These are phyloP conservation scores for Frieseomelitta varia DNA, from an alignment of 1,140 invertebrate genomes.

Conservation along the genomic window DNA sequence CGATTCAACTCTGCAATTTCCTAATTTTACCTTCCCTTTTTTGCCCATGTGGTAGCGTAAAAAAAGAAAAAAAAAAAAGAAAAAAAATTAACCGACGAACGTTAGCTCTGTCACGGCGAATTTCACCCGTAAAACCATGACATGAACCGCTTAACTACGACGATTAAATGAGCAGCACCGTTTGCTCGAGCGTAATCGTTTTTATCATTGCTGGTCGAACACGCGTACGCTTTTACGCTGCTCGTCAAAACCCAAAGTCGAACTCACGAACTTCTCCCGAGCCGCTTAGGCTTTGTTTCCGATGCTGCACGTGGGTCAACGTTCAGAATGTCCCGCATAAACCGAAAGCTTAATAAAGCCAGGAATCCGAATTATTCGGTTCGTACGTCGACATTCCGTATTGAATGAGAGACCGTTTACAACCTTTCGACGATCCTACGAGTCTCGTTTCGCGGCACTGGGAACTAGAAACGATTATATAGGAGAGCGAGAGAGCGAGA, in stretches of 20 bases:
- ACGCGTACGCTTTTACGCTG: conserved; percentile 53
- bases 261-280: conserved; percentile 13
- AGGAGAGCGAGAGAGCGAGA: background rate
- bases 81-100: background rate
- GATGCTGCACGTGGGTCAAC: conserved; percentile 44
- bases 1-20: background rate
- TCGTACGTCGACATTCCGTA: conserved; percentile 65
- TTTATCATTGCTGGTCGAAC: conserved; percentile 43
- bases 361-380: conserved; percentile 65
- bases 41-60: no score
- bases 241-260: conserved; percentile 59
- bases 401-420: conserved; percentile 64
- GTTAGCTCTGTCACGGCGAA: conserved; percentile 4
- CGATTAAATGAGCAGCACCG: conserved; percentile 49
- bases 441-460: conserved; percentile 16
- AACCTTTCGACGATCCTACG: conserved; percentile 53
- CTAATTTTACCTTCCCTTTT: background rate
- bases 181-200: conserved; percentile 37
- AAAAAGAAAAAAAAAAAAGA: background rate
- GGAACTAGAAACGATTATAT: conserved; percentile 43
- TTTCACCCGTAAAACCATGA: conserved; percentile 10
- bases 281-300: conserved; percentile 62
- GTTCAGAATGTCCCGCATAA: conserved; percentile 66
- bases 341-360: conserved; percentile 68
- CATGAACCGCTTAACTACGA: conserved; percentile 3